Evolutionary conservation across 2,888 invertebrate genomes (phyloP), one percentile per base, ranked within the genome.

Genomic region (Meganola albula): DNA sequence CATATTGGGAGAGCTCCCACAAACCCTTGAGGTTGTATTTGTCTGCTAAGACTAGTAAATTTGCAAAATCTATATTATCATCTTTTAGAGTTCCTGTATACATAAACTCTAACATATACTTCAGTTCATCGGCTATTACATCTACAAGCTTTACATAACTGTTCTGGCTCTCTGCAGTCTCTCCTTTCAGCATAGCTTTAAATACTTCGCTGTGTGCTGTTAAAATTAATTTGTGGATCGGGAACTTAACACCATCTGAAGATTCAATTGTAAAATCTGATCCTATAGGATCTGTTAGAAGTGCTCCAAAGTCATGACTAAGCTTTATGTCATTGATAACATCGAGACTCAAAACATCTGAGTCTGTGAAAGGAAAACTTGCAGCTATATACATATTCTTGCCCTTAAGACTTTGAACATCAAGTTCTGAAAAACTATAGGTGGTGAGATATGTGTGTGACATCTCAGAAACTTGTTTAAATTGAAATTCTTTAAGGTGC

Each of bases 171-270:
- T 85, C 84, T 0, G 75, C 79, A 0, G 79, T 84, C 13, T 82
- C 82, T 20, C 72, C 75, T 42, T 75, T 78, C 0, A 85, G 56
- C 85, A 85, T 85, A 6, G 85, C 84, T 43, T 75, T 78, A 40
- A 85, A 85, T 1, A 84, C 82, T 34, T 83, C 83, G 42, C 85
- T 84, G 31, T 74, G 70, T 0, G 68, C 65, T 22, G 64, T 61
- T 2, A 84, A 46, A 2, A 84, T 50, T 1, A 61, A 48, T 53
- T 73, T 79, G 44, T 85, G 84, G 4, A 80, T 76, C 33, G 61
- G 40, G 33, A 80, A 83, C 47, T 74, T 65, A 1, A 50, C 48
- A 10, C 79, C 80, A 36, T 84, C 80, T 4, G 64, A 55, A 31
- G 79, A 76, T 48, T 79, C 79, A 37, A 84, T 77, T 0, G 63